phyloP scores from a whole-genome alignment of 2,797 vertebrate genomes.

The Microchirus variegatus region DNA sequence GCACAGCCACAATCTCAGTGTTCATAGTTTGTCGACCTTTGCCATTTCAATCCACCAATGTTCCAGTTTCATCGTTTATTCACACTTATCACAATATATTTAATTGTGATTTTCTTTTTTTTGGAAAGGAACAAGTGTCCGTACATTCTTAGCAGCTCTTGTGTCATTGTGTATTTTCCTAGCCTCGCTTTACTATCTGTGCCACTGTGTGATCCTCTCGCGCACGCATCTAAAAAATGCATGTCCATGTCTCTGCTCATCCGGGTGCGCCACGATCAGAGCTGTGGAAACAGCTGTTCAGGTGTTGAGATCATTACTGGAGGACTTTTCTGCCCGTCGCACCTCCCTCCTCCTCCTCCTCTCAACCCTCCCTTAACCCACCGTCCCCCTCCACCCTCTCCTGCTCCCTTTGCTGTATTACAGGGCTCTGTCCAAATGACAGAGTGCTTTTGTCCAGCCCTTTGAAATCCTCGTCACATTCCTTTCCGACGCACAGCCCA shows the following conservation, averaged over 20 bases:
- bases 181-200: too few species aligned
- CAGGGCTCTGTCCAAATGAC: slow-evolving; percentile 84
- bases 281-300: slow-evolving; percentile 76
- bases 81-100: too few species aligned
- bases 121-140: slow-evolving; percentile 1
- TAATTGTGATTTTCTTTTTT: too few species aligned
- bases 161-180: slow-evolving; percentile 12
- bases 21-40: too few species aligned
- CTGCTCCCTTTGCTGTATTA: slow-evolving; percentile 76
- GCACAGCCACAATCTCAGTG: too few species aligned
- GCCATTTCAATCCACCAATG: too few species aligned
- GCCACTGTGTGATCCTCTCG: slow-evolving; percentile 4
- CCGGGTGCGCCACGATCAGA: slow-evolving; percentile 26
- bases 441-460: slow-evolving; percentile 84
- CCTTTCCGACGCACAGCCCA: slow-evolving; percentile 82
- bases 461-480: slow-evolving; percentile 85
- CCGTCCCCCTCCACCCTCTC: slow-evolving; percentile 17
- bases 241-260: not conserved
- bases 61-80: too few species aligned
- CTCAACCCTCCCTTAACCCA: not conserved
- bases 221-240: not conserved
- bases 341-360: not conserved
- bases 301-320: slow-evolving; percentile 73
- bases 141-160: not conserved
- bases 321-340: slow-evolving; percentile 49